Base-by-base conservation (phyloP, 2,113 vertebrate species). In the Cebidichthys violaceus region DNA sequence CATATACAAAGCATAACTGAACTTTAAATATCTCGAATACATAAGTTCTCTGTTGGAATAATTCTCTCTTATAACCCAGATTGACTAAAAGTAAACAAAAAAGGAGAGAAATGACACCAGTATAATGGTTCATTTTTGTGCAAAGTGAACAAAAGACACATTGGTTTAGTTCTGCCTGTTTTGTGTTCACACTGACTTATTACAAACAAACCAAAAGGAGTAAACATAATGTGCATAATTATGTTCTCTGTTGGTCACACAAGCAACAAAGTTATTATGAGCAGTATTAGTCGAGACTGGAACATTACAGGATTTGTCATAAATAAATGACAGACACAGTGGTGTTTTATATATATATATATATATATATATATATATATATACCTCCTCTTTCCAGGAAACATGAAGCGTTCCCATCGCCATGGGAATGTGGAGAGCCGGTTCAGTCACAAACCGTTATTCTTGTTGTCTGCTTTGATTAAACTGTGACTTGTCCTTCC, bases 391-490 rank as follows among this genome's bases (percentile, higher is more conserved):
- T 47, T 64, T 47, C 11, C 24, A 33, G 24, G 27, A 65, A 75
- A 14, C 45, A 37, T 27, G 7, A 62, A 37, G 15, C 29, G 57
- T 29, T 64, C 55, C 57, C 14, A 35, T 55, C 52, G 52, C 45
- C 62, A 57, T 69, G 69, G 64, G 43, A 68, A 61, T 24, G 14
- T 22, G 5, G 52, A 65, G 52, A 64, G 27, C 29, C 3, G 41
- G 18, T 37, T 17, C 59, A 41, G 50, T n/a, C 55, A 57, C 15
- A 37, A 82, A 67, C 35, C 20, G 17, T 67, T 35, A 27, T 64
- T 65, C 9, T 65, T 57, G 13, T 31, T 35, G 31, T 69, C 41
- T 52, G 33, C 70, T 79, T 61, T 35, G 45, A 79, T 61, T 75
- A 33, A 65, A 75, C 64, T 35, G 54, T 74, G 64, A 43, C 20